These are phyloP conservation scores for Meandrusa payeni DNA, from an alignment of 2,888 invertebrate species.

Conservation along the genomic window DNA sequence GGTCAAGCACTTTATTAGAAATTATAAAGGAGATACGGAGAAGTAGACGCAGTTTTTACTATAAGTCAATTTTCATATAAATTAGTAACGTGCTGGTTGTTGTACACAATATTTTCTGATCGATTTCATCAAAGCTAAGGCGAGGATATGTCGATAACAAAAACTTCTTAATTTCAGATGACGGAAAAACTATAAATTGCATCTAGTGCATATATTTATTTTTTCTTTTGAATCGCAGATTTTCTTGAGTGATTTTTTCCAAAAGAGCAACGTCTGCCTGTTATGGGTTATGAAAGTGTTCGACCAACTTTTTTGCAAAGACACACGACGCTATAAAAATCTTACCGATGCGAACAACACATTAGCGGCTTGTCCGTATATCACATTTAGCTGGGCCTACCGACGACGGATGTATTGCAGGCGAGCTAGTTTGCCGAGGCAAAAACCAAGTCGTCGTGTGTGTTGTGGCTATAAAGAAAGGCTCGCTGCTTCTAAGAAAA, in stretches of 20 bases:
- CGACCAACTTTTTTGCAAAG: slow-evolving; percentile 1
- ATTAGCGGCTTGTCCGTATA: background rate
- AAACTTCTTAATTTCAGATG: too few relatives aligned
- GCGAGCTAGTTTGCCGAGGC: background rate
- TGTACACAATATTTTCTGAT: too few relatives aligned
- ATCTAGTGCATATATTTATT: too few relatives aligned
- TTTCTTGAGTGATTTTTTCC: slow-evolving; percentile 2
- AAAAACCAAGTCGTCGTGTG: slow-evolving; percentile 11
- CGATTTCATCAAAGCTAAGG: too few relatives aligned
- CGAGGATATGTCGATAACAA: too few relatives aligned
- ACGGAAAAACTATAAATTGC: too few relatives aligned
- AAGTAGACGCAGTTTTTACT: too few relatives aligned
- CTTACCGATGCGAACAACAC: background rate
- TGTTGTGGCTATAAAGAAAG: slow-evolving; percentile 3
- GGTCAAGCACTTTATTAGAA: too few relatives aligned
- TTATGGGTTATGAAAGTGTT: slow-evolving; percentile 5
- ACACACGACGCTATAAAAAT: slow-evolving; percentile 8
- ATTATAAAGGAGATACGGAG: too few relatives aligned
- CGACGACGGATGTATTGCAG: background rate
- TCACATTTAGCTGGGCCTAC: background rate
- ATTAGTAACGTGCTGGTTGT: too few relatives aligned
- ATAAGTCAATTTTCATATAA: too few relatives aligned
- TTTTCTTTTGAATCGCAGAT: too few relatives aligned
- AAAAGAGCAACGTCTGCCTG: background rate
- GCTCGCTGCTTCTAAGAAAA: slow-evolving; percentile 10